These are phyloP conservation scores for Aporophyla nigra DNA, from an alignment of 2,888 invertebrate genomes.

Conservation along the genomic window DNA sequence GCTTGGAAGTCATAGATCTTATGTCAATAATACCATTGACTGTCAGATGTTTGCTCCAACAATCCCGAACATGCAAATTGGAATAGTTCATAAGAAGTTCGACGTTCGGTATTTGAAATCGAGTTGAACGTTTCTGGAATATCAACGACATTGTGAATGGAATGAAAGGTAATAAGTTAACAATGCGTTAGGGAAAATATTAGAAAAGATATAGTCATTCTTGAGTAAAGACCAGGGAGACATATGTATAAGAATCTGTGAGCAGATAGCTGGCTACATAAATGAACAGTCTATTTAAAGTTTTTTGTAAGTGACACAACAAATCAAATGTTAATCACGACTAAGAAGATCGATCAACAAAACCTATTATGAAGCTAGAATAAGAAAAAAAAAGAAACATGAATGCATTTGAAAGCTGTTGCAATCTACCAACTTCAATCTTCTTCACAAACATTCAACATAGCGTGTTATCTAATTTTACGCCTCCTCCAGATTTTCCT, in stretches of 20 bases:
- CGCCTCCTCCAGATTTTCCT: slow-evolving; percentile 27
- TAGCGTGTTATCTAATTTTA: slow-evolving; percentile 32
- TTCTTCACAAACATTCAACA: slow-evolving; percentile 8
- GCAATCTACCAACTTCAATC: slow-evolving; percentile 22
- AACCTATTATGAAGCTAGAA: not conserved
- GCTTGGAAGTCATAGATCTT: slow-evolving; percentile 30
- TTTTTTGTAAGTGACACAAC: not conserved
- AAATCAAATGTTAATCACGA: not conserved
- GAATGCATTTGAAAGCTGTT: not conserved
- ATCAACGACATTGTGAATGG: slow-evolving; percentile 31
- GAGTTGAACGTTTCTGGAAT: slow-evolving; percentile 53
- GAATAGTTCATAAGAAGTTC: slow-evolving; percentile 75
- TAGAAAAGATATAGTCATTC: not conserved
- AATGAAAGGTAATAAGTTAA: slow-evolving; percentile 12
- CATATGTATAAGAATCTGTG: not conserved
- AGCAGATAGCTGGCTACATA: not conserved
- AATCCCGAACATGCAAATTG: slow-evolving; percentile 75
- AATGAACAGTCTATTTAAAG: not conserved
- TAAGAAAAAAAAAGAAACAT: not conserved
- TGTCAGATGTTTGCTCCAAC: slow-evolving; percentile 56
- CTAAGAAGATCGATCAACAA: not conserved
- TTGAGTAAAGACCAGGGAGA: not conserved
- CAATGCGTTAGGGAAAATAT: not conserved
- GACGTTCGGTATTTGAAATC: slow-evolving; percentile 61
- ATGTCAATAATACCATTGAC: slow-evolving; percentile 35